Percentiles rank a stretch among this genome's conserved stretches.
These are phyloP conservation scores for Sandelia bainsii DNA, from an alignment of 2,797 vertebrate genomes.

Conservation along the genomic window DNA sequence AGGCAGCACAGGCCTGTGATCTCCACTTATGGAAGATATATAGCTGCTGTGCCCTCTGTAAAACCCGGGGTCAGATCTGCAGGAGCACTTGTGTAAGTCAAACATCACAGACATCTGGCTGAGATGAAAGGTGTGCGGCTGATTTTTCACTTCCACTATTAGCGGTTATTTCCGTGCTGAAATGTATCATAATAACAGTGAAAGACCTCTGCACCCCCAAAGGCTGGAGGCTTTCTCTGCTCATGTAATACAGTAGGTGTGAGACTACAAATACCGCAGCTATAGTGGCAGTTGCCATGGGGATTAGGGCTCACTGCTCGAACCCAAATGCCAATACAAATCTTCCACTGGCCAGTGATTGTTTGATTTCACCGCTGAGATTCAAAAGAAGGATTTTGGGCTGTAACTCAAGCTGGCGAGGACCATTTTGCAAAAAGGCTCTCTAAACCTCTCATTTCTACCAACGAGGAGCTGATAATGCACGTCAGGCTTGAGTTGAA, in stretches of 20 bases:
- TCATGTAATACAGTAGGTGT: slow-evolving; percentile 53
- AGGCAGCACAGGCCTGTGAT: slow-evolving; percentile 52
- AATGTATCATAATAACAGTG: slow-evolving; percentile 45
- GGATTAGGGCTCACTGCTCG: slow-evolving; percentile 18
- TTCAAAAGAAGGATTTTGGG: slow-evolving; percentile 49
- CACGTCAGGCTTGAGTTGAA: slow-evolving; percentile 9
- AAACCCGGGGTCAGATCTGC: slow-evolving; percentile 57
- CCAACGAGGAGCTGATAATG: slow-evolving; percentile 13
- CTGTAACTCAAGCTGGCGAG: slow-evolving; percentile 23
- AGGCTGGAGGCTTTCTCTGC: slow-evolving; percentile 5
- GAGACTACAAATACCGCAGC: slow-evolving; percentile 34
- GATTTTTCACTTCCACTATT: slow-evolving; percentile 56
- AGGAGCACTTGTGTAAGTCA: slow-evolving; percentile 59
- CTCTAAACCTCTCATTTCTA: slow-evolving; percentile 29
- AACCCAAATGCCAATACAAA: slow-evolving; percentile 51
- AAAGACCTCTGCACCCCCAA: slow-evolving; percentile 28
- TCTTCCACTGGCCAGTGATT: slow-evolving; percentile 42
- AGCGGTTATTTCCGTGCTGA: slow-evolving; percentile 50
- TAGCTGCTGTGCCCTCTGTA: slow-evolving; percentile 47
- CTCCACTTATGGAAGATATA: slow-evolving; percentile 69
- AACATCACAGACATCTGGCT: slow-evolving; percentile 67
- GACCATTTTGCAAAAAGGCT: not conserved
- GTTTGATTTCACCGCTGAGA: slow-evolving; percentile 52
- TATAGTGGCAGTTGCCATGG: slow-evolving; percentile 65
- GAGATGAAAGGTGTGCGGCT: slow-evolving; percentile 67